phyloP scores from a whole-genome alignment of 2,888 invertebrate species.

The Tortricodes alternella region DNA sequence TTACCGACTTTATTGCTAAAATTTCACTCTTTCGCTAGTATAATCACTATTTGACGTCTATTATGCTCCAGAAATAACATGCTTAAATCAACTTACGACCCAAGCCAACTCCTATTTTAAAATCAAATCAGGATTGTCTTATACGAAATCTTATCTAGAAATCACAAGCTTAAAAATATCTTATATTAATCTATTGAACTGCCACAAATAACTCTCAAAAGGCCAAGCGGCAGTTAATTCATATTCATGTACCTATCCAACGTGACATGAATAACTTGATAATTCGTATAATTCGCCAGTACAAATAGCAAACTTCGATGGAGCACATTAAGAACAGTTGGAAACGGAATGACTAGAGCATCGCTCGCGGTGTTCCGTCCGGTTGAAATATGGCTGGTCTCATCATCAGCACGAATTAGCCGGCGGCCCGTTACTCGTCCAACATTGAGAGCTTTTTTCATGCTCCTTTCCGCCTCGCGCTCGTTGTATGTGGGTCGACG shows the following conservation, averaged over 20 bases:
- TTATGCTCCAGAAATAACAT: too few relatives aligned
- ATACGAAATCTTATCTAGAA: too few relatives aligned
- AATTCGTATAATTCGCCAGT: not conserved
- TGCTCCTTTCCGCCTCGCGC: conserved; percentile 49
- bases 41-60: not conserved
- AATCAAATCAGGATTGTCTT: not conserved
- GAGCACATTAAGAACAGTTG: conserved; percentile 7
- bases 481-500: conserved; percentile 64
- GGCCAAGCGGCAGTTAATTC: not conserved
- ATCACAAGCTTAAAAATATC: not conserved
- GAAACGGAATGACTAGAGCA: conserved; percentile 7
- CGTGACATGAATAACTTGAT: not conserved
- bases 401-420: conserved; percentile 43
- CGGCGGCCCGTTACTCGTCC: conserved; percentile 56
- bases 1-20: conserved; percentile 65
- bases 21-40: conserved; percentile 63
- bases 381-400: conserved; percentile 18
- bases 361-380: conserved; percentile 19
- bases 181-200: not conserved
- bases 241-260: not conserved
- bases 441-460: conserved; percentile 56
- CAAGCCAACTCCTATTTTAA: too few relatives aligned
- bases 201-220: not conserved
- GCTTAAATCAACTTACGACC: too few relatives aligned
- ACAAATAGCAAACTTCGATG: not conserved